Evolutionary conservation across 1,140 invertebrate species (phyloP).

Genomic region (Pentalonia nigronervosa): DNA sequence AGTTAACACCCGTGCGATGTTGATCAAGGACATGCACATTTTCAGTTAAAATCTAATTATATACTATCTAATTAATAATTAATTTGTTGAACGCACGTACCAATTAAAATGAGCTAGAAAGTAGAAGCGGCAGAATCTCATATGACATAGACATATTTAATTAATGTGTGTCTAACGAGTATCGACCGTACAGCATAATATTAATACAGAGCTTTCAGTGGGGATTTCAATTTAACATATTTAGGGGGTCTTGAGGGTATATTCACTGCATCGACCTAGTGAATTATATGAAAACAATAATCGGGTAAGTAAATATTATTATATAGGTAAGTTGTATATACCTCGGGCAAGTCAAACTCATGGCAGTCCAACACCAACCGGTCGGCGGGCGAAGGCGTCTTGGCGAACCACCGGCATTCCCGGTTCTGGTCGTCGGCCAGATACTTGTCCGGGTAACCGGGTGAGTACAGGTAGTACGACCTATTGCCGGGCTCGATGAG

Average conservation of each 20-base stretch:
- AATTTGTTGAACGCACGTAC: background rate
- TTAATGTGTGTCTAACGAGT: background rate
- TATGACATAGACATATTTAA: background rate
- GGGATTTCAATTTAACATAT: background rate
- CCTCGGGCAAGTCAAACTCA: slow-evolving; percentile 41
- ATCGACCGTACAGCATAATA: background rate
- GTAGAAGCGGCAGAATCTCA: background rate
- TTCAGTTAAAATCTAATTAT: background rate
- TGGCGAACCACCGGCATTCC: slow-evolving; percentile 47
- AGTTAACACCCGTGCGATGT: background rate
- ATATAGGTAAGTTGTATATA: background rate
- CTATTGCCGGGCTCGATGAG: slow-evolving; percentile 40
- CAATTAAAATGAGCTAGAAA: background rate
- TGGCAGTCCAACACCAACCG: slow-evolving; percentile 45
- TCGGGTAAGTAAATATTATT: background rate
- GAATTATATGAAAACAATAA: background rate
- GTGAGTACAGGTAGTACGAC: slow-evolving; percentile 50
- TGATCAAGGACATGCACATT: background rate
- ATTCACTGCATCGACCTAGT: too few relatives aligned
- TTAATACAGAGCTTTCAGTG: background rate
- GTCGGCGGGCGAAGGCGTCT: slow-evolving; percentile 5
- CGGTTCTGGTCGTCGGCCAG: background rate
- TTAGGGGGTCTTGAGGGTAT: too few relatives aligned
- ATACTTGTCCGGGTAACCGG: slow-evolving; percentile 26
- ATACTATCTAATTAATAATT: background rate